A percentile compares a stretch with the other conserved stretches of the same genome.
These are phyloP conservation scores for Diorhabda elongata DNA, from an alignment of 1,140 invertebrate species.

Conservation along the genomic window DNA sequence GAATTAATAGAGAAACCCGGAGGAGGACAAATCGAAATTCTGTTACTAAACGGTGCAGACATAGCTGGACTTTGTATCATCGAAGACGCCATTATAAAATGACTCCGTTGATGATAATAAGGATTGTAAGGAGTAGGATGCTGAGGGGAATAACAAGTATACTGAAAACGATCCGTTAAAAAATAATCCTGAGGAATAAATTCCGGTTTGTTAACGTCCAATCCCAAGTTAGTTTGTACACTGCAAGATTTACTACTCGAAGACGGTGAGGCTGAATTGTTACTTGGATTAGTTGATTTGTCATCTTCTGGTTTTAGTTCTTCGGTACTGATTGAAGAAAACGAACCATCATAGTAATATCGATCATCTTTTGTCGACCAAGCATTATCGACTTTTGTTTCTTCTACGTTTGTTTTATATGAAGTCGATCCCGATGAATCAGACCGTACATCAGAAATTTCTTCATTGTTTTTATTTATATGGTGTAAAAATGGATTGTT, in stretches of 20 bases:
- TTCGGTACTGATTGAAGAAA: background rate
- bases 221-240: background rate
- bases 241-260: background rate
- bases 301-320: background rate
- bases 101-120: slow-evolving; percentile 9
- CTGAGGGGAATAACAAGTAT: background rate
- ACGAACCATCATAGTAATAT: background rate
- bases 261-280: background rate
- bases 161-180: background rate
- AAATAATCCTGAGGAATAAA: background rate
- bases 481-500: slow-evolving; percentile 9
- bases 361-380: slow-evolving; percentile 6
- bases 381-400: background rate
- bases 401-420: background rate
- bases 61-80: background rate
- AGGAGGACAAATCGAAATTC: background rate
- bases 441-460: background rate
- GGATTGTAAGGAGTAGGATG: background rate
- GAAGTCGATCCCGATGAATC: slow-evolving; percentile 1
- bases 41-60: background rate
- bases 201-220: background rate
- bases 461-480: background rate
- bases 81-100: background rate
- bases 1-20: slow-evolving; percentile 1
- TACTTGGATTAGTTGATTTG: background rate